Conservation (phyloP, 2,113 vertebrate species). For the Tetrax tetrax region DNA sequence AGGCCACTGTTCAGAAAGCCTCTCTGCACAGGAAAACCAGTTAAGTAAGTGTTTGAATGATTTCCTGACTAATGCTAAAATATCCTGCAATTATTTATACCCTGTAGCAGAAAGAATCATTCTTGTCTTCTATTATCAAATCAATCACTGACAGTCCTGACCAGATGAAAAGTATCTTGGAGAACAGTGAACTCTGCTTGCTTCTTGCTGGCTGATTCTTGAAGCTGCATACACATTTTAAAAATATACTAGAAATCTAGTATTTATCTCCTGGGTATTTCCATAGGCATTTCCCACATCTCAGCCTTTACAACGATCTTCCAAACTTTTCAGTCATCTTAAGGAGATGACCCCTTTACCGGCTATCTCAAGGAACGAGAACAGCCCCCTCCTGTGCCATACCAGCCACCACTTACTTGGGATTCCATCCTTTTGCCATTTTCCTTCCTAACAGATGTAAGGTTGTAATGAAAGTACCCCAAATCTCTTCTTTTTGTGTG, state of each 20-base stretch:
- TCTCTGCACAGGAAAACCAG: background rate
- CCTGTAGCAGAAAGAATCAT: background rate
- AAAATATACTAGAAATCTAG: background rate
- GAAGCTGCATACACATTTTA: background rate
- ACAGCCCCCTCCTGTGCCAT: background rate
- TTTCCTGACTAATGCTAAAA: background rate
- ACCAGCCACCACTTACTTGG: background rate
- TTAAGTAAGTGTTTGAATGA: background rate
- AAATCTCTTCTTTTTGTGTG: background rate
- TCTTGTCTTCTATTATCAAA: background rate
- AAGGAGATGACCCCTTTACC: background rate
- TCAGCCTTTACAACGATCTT: background rate
- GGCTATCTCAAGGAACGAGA: background rate
- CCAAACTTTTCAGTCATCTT: background rate
- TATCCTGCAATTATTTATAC: background rate
- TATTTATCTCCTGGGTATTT: background rate
- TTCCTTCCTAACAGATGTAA: background rate
- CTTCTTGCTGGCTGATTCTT: background rate
- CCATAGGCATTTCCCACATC: background rate
- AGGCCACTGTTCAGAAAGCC: background rate
- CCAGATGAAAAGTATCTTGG: background rate
- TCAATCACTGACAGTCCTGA: background rate
- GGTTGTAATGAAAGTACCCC: background rate
- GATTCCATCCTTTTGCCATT: background rate
- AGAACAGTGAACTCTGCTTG: background rate